Conservation (phyloP, 2,888 invertebrate genomes). For the Cepaea hortensis region DNA sequence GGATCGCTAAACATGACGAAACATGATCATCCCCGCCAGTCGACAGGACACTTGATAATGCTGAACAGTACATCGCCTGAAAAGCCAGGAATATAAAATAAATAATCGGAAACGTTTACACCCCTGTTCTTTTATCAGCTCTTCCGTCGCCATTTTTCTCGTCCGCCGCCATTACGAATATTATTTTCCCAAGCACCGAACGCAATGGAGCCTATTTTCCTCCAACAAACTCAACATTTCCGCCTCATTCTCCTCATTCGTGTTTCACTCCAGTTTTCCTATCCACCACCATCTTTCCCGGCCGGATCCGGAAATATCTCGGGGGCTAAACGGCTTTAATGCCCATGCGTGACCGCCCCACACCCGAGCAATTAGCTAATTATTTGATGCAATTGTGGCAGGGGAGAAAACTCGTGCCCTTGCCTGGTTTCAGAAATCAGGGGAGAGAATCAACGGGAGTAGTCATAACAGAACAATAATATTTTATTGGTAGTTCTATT, state of each 20-base stretch:
- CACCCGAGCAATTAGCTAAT: constrained; percentile 47
- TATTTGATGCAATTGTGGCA: constrained; percentile 40
- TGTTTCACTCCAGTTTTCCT: background rate
- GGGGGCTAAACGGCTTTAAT: constrained; percentile 42
- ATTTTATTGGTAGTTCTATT: no score
- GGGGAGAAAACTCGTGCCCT: background rate
- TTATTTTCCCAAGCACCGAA: background rate
- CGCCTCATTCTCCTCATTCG: background rate
- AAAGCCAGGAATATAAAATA: no score
- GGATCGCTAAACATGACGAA: no score
- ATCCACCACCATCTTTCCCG: constrained; percentile 2
- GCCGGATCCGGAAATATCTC: constrained; percentile 22
- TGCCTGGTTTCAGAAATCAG: background rate
- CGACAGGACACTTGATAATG: no score
- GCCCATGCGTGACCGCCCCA: constrained; percentile 42
- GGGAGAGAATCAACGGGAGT: background rate
- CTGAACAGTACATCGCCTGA: no score
- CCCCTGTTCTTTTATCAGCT: no score
- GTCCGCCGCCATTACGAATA: background rate
- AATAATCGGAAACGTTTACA: no score
- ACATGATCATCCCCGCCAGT: no score
- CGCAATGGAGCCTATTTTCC: background rate
- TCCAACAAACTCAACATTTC: background rate
- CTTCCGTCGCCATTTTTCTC: background rate
- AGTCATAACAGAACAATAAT: background rate